Evolutionary conservation across 2,797 vertebrate genomes (phyloP), one percentile per base, ranked within the genome.

Genomic region (Melanogrammus aeglefinus): DNA sequence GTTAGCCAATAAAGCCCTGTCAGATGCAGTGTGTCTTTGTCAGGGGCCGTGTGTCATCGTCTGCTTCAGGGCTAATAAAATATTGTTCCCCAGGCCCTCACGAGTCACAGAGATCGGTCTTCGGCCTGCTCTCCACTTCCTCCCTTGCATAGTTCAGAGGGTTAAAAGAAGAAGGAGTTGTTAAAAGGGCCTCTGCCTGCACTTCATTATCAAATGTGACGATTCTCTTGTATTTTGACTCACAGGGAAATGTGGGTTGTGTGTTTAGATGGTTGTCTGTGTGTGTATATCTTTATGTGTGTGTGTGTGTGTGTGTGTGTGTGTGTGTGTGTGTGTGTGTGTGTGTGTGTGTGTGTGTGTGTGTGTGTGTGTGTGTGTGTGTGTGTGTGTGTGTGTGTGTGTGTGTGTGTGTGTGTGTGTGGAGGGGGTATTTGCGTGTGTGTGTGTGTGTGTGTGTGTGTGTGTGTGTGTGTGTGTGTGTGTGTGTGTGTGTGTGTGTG

Each of bases 1-100:
- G 83, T 78, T 83, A 84, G 82, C 87, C 88, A 88, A 91, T 93
- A 91, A 90, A 93, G 89, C 80, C 77, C 73, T 89, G 89, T 93
- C 90, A 92, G 89, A 93, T 92, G 90, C 88, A 90, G 86, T 84
- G 89, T 87, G 80, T 89, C 82, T 76, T 78, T 31, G 41, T 85
- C 14, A 18, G 51, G 0, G 4, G 16, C 14, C 5, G 51, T 57
- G 51, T n/a, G 16, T 57, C 14, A 21, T 16, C 16, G 51, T 57
- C 4, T 10, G 44, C 44, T 5, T 2, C 44, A 18, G 14, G 44
- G 44, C 44, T 47, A 86, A 86, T 89, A 85, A 90, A 89, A 88
- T 86, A 87, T 84, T 81, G 72, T 82, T 82, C 86, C 91, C 83
- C 38, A 39, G 38, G 38, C 38, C 38, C 38, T 39, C 38, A 39